Evolutionary conservation across 1,140 invertebrate genomes (phyloP).

Genomic region (Mylabris phalerata): DNA sequence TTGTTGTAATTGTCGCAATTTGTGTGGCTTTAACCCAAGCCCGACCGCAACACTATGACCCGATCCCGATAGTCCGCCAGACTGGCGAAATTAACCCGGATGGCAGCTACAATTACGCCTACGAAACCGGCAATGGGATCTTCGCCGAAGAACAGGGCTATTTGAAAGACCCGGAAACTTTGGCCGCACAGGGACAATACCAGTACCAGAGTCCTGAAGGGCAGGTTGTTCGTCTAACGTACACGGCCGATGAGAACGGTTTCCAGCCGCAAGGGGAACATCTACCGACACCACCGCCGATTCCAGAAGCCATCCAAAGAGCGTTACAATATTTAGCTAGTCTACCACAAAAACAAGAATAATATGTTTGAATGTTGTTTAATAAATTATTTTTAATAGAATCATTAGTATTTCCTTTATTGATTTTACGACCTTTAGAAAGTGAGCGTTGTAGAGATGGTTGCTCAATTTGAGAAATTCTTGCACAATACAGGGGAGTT

Average conservation of each 20-base stretch:
- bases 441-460: no score
- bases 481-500: no score
- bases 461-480: no score
- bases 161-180: constrained; percentile 33
- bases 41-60: background rate
- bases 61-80: constrained; percentile 47
- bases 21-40: no score
- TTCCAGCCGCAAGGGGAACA: constrained; percentile 52
- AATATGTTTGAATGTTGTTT: background rate
- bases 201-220: constrained; percentile 36
- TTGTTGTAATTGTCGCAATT: no score
- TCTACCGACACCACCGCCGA: constrained; percentile 49
- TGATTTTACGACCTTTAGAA: no score
- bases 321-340: constrained; percentile 46
- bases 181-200: constrained; percentile 36
- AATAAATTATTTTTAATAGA: background rate
- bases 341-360: constrained; percentile 33
- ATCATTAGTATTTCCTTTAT: no score
- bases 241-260: constrained; percentile 60
- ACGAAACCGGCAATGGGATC: constrained; percentile 55
- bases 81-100: constrained; percentile 51
- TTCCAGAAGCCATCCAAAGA: constrained; percentile 45
- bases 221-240: constrained; percentile 52
- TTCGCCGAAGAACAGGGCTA: constrained; percentile 41
- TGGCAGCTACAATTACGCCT: constrained; percentile 53